Evolutionary conservation across 1,140 invertebrate genomes (phyloP), one percentile per base, ranked within the genome.

Genomic region (Lordiphosa collinella): DNA sequence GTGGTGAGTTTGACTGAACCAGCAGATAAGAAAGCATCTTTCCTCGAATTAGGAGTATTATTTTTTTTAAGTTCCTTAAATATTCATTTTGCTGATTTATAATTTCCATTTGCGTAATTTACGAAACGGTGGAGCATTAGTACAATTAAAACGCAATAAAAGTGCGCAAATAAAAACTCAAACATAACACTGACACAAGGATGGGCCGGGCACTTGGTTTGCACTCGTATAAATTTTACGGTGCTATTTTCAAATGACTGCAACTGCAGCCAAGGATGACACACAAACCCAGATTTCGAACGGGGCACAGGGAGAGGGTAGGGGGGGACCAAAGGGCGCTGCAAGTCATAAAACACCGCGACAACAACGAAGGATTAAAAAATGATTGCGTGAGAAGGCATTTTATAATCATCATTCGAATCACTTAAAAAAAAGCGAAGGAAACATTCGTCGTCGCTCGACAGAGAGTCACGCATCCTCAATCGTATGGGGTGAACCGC

Each of bases 381-480:
- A 84, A 79, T 84, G 74, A 85, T 86, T 74, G 79, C 79, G 79
- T 85, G 79, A 86, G 74, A 86, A 80, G 80, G 79, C 70, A 85
- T 80, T 85, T 75, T 72, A 78, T 80, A 85, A 86, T 85, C 65
- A 70, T 75, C 62, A 67, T 67, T 47, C 31, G 62, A 64, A 70
- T 70, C 60, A 78, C 75, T 71, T 71, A 35, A 12, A 55, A 67
- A 29, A 29, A 29, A 7, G 8, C 25, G 25, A 8, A 75, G 63
- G 63, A 71, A 58, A 67, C 75, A 82, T 80, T 75, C 75, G 65
- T 80, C 76, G 49, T 35, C 52, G 25, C 40, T 25, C 14, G 8
- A 54, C 35, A 37, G 6, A 37, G 22, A 13, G 41, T 11, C 22
- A 16, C 14, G 44, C 44, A 47, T 34, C 29, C 53, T 48, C 54